phyloP scores from a whole-genome alignment of 2,888 invertebrate species.

The Tipula helvola region DNA sequence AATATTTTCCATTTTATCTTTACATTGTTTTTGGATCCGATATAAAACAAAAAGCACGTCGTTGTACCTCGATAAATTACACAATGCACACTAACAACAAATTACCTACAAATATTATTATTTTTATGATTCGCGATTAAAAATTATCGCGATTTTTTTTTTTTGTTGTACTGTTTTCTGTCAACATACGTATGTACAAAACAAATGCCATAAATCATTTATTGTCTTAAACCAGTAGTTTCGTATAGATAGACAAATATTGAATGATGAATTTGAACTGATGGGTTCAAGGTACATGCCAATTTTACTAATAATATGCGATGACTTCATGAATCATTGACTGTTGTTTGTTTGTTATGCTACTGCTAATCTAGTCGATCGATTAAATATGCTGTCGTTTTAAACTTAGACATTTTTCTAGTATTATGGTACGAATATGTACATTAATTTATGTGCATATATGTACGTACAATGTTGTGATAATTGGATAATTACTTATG shows the following conservation, averaged over 20 bases:
- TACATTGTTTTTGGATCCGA: background rate
- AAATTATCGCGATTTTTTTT: background rate
- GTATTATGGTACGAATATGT: background rate
- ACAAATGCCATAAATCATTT: background rate
- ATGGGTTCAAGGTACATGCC: background rate
- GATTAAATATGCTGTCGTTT: background rate
- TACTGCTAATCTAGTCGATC: background rate
- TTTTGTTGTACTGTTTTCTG: background rate
- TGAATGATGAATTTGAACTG: background rate
- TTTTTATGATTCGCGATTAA: background rate
- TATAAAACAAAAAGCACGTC: background rate
- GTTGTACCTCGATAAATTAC: background rate
- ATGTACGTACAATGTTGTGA: background rate
- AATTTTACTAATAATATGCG: background rate
- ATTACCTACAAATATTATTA: background rate
- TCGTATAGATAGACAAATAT: background rate
- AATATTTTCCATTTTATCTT: too few species aligned
- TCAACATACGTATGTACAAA: background rate
- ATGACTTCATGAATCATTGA: background rate
- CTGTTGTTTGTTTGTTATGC: background rate
- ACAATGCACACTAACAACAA: background rate
- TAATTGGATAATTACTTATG: background rate
- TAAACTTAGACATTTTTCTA: background rate
- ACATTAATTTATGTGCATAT: background rate
- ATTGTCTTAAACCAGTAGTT: background rate